phyloP scores from a whole-genome alignment of 2,797 vertebrate genomes.

The Leptoclinus maculatus region DNA sequence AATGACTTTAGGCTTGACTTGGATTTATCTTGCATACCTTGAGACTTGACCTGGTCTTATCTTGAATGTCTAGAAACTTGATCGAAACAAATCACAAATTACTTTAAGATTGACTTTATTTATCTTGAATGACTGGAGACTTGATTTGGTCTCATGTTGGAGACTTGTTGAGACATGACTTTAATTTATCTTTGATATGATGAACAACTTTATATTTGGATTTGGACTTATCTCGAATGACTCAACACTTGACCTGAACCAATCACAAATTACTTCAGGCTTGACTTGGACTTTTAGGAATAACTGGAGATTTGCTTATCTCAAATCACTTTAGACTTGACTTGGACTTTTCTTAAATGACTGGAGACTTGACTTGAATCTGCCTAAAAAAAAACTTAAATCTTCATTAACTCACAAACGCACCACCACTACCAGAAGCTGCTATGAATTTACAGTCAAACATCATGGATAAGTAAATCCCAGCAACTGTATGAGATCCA shows the following conservation, averaged over 20 bases:
- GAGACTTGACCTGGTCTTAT: neutral
- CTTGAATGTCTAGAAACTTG: neutral
- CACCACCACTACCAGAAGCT: neutral
- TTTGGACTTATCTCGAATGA: neutral
- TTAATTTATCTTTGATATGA: neutral
- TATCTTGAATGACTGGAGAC: neutral
- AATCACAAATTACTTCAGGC: neutral
- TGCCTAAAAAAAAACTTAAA: neutral
- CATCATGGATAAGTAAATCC: constrained; percentile 4
- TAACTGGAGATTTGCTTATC: neutral
- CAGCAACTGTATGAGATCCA: neutral
- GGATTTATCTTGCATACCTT: neutral
- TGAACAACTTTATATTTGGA: neutral
- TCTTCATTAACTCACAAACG: neutral
- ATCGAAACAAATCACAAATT: neutral
- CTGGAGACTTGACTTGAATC: neutral
- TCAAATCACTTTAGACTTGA: neutral
- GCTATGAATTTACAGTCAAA: constrained; percentile 17
- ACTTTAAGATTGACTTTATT: neutral
- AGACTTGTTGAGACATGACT: no score
- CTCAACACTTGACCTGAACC: neutral
- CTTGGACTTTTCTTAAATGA: neutral
- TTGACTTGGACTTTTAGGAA: neutral
- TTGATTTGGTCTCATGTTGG: neutral
- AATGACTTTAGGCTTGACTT: neutral